Conservation (phyloP, 2,888 invertebrate species). For the Eristalis intricaria region DNA sequence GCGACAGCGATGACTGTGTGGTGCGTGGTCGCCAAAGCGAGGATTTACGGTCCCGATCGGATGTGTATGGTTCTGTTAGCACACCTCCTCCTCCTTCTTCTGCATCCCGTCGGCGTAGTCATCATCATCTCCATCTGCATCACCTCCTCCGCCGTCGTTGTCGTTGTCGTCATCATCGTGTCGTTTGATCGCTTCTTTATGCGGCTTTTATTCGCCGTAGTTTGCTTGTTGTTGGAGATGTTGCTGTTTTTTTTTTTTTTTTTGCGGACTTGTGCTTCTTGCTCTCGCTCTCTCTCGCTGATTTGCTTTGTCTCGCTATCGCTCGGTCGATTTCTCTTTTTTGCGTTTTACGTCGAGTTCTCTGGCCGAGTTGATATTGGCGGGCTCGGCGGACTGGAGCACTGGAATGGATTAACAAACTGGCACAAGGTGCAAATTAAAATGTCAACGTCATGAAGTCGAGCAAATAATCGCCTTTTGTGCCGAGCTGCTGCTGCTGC, state of each 20-base stretch:
- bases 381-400: slow-evolving; percentile 8
- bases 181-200: slow-evolving; percentile 52
- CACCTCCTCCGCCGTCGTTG: background rate
- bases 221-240: slow-evolving; percentile 4
- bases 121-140: background rate
- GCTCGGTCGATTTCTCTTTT: slow-evolving; percentile 13
- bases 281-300: background rate
- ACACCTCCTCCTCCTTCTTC: slow-evolving; percentile 15
- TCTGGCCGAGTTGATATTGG: background rate
- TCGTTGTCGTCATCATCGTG: background rate
- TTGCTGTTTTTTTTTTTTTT: background rate
- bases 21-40: slow-evolving; percentile 56
- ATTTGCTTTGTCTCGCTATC: slow-evolving; percentile 26
- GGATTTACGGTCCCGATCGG: slow-evolving; percentile 60
- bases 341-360: slow-evolving; percentile 28
- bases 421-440: slow-evolving; percentile 72
- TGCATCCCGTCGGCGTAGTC: background rate
- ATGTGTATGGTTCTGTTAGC: slow-evolving; percentile 28
- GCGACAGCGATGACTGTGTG: slow-evolving; percentile 24
- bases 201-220: slow-evolving; percentile 43
- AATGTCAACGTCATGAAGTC: slow-evolving; percentile 72
- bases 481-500: slow-evolving; percentile 19
- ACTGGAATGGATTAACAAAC: slow-evolving; percentile 66
- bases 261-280: slow-evolving; percentile 9
- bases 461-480: slow-evolving; percentile 70